These are phyloP conservation scores for Meloidogyne chitwoodi DNA, from an alignment of 1,140 invertebrate genomes.

Conservation along the genomic window DNA sequence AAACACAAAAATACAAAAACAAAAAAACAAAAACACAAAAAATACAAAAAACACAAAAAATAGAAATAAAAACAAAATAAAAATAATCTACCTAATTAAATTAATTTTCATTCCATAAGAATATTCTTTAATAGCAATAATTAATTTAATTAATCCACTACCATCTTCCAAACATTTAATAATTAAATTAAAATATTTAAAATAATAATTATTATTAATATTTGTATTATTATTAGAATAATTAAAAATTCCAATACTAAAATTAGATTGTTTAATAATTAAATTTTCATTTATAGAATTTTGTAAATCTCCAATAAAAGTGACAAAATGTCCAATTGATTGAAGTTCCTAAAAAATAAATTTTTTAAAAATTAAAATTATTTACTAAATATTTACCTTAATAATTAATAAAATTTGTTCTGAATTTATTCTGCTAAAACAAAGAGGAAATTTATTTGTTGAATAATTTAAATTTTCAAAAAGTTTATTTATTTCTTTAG, in stretches of 20 bases:
- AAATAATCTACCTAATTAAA: neutral
- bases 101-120: neutral
- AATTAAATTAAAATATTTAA: neutral
- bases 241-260: constrained; percentile 63
- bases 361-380: neutral
- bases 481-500: neutral
- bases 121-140: neutral
- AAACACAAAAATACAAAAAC: neutral
- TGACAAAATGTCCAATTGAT: constrained; percentile 66
- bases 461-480: neutral
- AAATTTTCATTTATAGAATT: constrained; percentile 75
- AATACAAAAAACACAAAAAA: neutral
- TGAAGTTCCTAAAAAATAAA: constrained; percentile 32
- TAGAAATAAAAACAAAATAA: neutral
- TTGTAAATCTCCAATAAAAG: constrained; percentile 73
- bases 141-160: neutral
- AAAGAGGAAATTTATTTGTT: neutral
- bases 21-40: neutral
- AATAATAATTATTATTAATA: neutral
- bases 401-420: neutral
- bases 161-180: neutral
- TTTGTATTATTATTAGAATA: no score
- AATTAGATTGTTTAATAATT: constrained; percentile 74
- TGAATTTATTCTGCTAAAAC: neutral
- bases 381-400: neutral